Conservation (phyloP, 1,140 invertebrate genomes). For the Drosophila tropicalis region DNA sequence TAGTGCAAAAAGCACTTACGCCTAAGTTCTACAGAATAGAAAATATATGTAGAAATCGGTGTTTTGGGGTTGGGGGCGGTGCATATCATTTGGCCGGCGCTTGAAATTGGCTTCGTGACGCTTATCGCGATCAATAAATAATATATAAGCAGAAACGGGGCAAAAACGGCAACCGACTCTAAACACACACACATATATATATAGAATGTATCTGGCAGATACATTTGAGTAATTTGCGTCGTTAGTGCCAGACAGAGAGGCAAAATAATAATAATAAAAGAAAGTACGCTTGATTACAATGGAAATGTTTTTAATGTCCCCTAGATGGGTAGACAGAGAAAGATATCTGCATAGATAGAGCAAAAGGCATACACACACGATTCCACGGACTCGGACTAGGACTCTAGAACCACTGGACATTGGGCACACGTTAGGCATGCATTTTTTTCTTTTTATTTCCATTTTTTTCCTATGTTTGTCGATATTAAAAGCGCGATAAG, state of each 20-base stretch:
- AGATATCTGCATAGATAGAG: constrained; percentile 80
- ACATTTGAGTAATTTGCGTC: constrained; percentile 82
- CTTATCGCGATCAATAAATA: constrained; percentile 82
- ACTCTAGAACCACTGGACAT: constrained; percentile 17
- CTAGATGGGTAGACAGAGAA: constrained; percentile 54
- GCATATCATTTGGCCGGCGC: constrained; percentile 72
- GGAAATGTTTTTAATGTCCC: constrained; percentile 79
- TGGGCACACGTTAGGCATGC: constrained; percentile 52
- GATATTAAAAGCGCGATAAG: constrained; percentile 81
- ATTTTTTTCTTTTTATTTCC: constrained; percentile 34
- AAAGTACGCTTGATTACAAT: constrained; percentile 82
- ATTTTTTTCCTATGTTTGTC: constrained; percentile 40
- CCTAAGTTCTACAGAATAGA: constrained; percentile 28
- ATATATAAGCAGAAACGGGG: constrained; percentile 65
- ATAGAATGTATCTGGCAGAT: constrained; percentile 78
- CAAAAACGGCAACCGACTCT: constrained; percentile 25
- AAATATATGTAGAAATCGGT: not conserved
- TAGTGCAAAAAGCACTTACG: constrained; percentile 62
- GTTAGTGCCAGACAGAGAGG: constrained; percentile 76
- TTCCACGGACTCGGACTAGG: constrained; percentile 8
- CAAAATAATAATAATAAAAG: constrained; percentile 81
- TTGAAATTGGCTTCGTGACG: constrained; percentile 80
- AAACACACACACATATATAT: constrained; percentile 34
- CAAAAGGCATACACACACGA: constrained; percentile 45
- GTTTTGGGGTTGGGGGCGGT: not conserved